These are phyloP conservation scores for Dendrocopos noguchii DNA, from an alignment of 2,113 vertebrate species.

Conservation along the genomic window DNA sequence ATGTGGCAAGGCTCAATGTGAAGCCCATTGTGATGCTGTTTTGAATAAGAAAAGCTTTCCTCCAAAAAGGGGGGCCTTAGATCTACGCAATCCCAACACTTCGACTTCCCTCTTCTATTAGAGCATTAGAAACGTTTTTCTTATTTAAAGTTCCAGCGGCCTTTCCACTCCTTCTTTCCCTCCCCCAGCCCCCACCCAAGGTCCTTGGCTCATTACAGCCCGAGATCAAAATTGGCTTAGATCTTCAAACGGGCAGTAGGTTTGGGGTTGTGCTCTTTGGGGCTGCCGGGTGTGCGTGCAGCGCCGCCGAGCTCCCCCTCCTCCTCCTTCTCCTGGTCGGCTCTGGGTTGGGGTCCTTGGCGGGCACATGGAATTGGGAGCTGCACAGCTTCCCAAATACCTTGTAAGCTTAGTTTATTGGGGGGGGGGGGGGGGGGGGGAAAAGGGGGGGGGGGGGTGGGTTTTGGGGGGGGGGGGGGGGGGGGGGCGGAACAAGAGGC, in stretches of 20 bases:
- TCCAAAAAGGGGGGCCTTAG: conserved; percentile 94
- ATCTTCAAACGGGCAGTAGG: conserved; percentile 50
- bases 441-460: background rate
- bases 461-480: background rate
- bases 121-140: conserved; percentile 95
- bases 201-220: conserved; percentile 75
- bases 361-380: conserved; percentile 45
- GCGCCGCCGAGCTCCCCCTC: conserved; percentile 28
- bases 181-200: conserved; percentile 65
- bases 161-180: conserved; percentile 53
- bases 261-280: conserved; percentile 57
- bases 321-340: background rate
- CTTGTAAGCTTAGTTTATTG: background rate
- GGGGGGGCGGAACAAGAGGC: background rate
- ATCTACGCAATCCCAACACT: conserved; percentile 97
- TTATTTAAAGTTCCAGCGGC: conserved; percentile 79
- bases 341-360: background rate
- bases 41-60: conserved; percentile 99
- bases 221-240: conserved; percentile 79
- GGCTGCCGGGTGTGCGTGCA: conserved; percentile 33
- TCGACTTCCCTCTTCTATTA: conserved; percentile 95
- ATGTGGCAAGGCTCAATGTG: conserved; percentile 99
- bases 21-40: conserved; percentile 99
- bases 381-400: conserved; percentile 8
- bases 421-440: background rate